phyloP scores from a whole-genome alignment of 37 sponge, comb jelly and placozoan species.

The Cladorhizidae sp. region DNA sequence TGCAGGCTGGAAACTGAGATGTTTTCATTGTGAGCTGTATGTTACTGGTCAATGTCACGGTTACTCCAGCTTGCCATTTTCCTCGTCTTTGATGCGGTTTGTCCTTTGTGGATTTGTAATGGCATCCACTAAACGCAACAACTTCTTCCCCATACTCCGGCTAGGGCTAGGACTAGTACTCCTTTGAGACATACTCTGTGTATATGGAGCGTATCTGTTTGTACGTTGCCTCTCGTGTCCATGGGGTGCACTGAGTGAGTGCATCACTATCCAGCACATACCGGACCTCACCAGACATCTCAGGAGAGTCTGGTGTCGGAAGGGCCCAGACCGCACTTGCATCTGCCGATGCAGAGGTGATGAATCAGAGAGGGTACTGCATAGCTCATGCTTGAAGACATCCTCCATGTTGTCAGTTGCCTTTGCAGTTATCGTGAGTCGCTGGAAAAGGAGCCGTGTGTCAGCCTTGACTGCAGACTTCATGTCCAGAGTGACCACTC shows the following conservation, averaged over 20 bases:
- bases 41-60: conserved; percentile 26
- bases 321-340: conserved; percentile 24
- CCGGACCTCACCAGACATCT: conserved; percentile 12
- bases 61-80: conserved; percentile 14
- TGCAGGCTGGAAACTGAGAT: not conserved
- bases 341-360: conserved; percentile 12
- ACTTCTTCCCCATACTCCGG: conserved; percentile 33
- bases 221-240: conserved; percentile 25
- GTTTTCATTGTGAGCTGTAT: conserved; percentile 12
- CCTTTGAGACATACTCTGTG: conserved; percentile 26
- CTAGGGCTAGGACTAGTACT: no score
- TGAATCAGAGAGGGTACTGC: conserved; percentile 40
- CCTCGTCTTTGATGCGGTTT: not conserved
- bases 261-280: conserved; percentile 40
- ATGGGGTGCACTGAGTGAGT: conserved; percentile 21
- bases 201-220: conserved; percentile 22
- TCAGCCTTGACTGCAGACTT: conserved; percentile 18
- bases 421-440: conserved; percentile 21
- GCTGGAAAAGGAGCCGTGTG: conserved; percentile 24
- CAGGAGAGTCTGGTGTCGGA: not conserved
- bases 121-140: conserved; percentile 57
- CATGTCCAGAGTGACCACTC: conserved; percentile 11
- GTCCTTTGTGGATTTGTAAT: not conserved
- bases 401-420: conserved; percentile 39
- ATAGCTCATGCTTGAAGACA: conserved; percentile 36